Base-by-base conservation (phyloP, 1,140 invertebrate species). In the Portunus trituberculatus region DNA sequence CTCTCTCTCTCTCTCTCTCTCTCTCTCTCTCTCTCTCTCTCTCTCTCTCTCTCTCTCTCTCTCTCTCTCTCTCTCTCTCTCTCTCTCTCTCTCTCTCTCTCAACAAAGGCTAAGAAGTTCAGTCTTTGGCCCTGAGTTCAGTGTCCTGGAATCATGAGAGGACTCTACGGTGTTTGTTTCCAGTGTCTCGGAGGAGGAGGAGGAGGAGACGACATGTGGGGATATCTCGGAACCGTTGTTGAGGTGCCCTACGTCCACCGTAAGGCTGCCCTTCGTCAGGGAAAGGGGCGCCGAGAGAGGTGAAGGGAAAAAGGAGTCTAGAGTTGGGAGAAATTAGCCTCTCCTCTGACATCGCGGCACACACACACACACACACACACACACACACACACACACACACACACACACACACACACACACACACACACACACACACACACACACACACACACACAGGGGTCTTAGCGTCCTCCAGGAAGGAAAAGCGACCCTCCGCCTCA, bases 41-140 rank as follows among this genome's bases (percentile, higher is more conserved):
- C 52, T 59, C 45, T 90, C 88, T 90, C 32, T 28, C 48, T 91
- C 39, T 8, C 48, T 46, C 89, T 91, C 48, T 52, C 48, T n/a
- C 46, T 91, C 88, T 46, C 20, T 91, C 39, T n/a, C 46, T 46
- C 39, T n/a, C 52, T 59, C 90, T 29, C 52, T 52, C 52, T 29
- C 82, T 83, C 48, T n/a, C 83, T 39, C 32, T 39, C 31, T 39
- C 59, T 32, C 25, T 6, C 31, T n/a, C n/a, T 83, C 48, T 46
- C 48, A 87, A 32, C 46, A 28, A 86, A 87, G 82, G 46, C 46
- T 93, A 39, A 31, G 32, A 28, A 93, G 48, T 87, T 89, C 32
- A 83, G 86, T 94, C 93, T 76, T 76, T 94, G 93, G 82, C 87
- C 93, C 93, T 94, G 93, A 94, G 93, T 94, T 94, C 92, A 45